Percentiles rank a stretch among this genome's conserved stretches.
Evolutionary conservation across 2,888 invertebrate species (phyloP).

Genomic region (Epinotia nisella): DNA sequence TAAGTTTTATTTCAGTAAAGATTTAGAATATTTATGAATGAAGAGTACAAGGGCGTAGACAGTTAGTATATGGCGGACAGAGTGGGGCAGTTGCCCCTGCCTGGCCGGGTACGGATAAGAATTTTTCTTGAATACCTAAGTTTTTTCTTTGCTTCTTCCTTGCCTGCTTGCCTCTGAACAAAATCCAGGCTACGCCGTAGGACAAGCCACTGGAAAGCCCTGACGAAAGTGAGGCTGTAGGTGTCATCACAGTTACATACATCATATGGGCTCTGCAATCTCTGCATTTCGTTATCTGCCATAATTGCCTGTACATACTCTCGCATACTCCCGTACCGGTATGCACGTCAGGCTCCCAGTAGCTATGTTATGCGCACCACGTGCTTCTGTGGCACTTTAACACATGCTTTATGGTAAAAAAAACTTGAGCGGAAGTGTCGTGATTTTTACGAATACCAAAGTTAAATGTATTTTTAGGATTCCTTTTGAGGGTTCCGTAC

Average conservation of each 20-base stretch:
- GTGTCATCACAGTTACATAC: slow-evolving; percentile 32
- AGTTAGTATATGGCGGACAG: too few relatives aligned
- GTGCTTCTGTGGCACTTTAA: slow-evolving; percentile 33
- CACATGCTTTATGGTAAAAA: slow-evolving; percentile 25
- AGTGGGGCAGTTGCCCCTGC: too few relatives aligned
- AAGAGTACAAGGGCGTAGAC: too few relatives aligned
- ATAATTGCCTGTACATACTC: slow-evolving; percentile 40
- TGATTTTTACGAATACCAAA: slow-evolving; percentile 17
- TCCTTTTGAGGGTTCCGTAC: neutral
- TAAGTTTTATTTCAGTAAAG: too few relatives aligned
- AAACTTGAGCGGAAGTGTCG: slow-evolving; percentile 33
- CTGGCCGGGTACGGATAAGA: too few relatives aligned
- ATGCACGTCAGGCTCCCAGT: slow-evolving; percentile 25
- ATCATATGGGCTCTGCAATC: slow-evolving; percentile 36
- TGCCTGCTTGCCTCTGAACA: neutral
- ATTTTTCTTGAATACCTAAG: too few relatives aligned
- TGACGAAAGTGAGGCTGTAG: slow-evolving; percentile 8
- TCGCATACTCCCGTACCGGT: slow-evolving; percentile 31
- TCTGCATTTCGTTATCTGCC: slow-evolving; percentile 35
- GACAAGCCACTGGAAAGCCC: neutral
- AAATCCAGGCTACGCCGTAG: neutral
- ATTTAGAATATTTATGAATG: too few relatives aligned
- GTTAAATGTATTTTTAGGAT: slow-evolving; percentile 27
- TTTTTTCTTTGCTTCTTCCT: too few relatives aligned
- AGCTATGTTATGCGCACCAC: slow-evolving; percentile 38